phyloP scores from a whole-genome alignment of 2,797 vertebrate species.

The Galagoides demidoff region DNA sequence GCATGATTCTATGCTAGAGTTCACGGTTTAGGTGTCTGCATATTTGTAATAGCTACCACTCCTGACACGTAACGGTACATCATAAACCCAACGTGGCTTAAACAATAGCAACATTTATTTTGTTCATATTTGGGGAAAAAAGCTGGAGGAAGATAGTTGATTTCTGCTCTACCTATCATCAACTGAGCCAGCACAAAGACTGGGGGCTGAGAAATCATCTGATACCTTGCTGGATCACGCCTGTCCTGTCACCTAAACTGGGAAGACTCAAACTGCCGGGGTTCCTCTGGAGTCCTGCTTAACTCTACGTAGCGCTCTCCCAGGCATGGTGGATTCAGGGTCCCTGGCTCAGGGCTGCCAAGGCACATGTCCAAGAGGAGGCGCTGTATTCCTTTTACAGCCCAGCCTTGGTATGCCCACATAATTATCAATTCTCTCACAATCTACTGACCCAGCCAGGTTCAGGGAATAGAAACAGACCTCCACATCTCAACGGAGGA shows the following conservation, averaged over 20 bases:
- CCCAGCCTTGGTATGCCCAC: neutral
- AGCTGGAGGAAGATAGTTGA: neutral
- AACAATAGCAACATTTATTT: slow-evolving; percentile 45
- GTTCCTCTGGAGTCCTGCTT: neutral
- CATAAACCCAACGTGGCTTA: neutral
- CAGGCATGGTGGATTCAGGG: neutral
- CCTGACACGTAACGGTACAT: neutral
- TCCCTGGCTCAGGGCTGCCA: neutral
- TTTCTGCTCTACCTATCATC: neutral
- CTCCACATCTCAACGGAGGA: neutral
- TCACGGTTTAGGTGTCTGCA: neutral
- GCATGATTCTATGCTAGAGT: neutral
- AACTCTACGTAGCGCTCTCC: neutral
- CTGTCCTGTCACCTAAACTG: neutral
- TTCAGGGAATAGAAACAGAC: neutral
- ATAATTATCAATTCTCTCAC: neutral
- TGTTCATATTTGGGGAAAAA: slow-evolving; percentile 13
- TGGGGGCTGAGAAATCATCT: slow-evolving; percentile 13
- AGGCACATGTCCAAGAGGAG: neutral
- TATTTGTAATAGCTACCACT: neutral
- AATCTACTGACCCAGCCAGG: neutral
- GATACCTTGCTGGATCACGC: neutral
- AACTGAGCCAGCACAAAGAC: neutral
- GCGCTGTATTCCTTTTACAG: neutral
- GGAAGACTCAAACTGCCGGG: slow-evolving; percentile 36